Evolutionary conservation across 2,113 vertebrate species (phyloP), one percentile per base, ranked within the genome.

Genomic region (Scomber japonicus): DNA sequence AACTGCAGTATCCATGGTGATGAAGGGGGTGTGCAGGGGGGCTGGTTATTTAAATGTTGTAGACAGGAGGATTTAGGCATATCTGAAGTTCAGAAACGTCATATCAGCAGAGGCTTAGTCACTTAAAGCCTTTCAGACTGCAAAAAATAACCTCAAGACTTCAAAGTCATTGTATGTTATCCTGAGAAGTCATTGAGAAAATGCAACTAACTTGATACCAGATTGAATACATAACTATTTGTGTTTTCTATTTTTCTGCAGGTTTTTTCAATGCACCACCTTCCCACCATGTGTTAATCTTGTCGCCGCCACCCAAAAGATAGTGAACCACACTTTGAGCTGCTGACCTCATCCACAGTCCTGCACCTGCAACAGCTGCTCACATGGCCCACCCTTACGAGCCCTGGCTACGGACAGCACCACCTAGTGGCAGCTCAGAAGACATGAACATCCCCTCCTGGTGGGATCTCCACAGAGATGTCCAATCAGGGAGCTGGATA

Each of bases 301-400:
- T 60, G 77, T 55, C 24, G 35, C 55, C 5, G 3, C 31, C 45
- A 63, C 60, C 56, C 56, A 19, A 63, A 77, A 72, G 45, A 83
- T 27, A 46, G 57, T 76, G 67, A 87, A 59, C 59, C 63, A 86
- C 71, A 62, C 46, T 62, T 63, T 45, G 66, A 86, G 68, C 9
- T 1, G 68, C 82, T 62, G 74, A 72, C 71, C 64, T 74, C 66
- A 57, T 80, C 75, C 14, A 64, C 66, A 62, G 53, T 59, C 71
- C 53, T 75, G 17, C 69, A 80, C 72, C 78, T 75, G 80, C 70
- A 75, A 48, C 49, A 71, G 73, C 80, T 62, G 84, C 51, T 70
- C 64, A 40, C 89, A 98, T 99, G 97, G 96, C 97, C 45, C 97
- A 98, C 82, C 97, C 96, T 1, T 98, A 98, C 3, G 97, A 99